phyloP scores from a whole-genome alignment of 2,888 invertebrate species.

The Busseola fusca region DNA sequence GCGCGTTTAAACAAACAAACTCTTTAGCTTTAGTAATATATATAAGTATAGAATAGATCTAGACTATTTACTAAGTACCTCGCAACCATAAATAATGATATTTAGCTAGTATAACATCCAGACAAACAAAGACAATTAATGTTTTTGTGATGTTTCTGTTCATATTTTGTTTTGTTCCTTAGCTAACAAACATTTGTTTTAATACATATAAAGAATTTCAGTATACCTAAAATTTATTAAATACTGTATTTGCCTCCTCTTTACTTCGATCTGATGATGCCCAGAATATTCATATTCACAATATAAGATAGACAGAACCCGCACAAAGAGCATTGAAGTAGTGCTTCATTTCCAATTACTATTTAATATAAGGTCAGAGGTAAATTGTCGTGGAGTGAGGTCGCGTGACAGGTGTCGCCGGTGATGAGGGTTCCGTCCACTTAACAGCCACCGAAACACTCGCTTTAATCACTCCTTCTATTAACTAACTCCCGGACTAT shows the following conservation, averaged over 20 bases:
- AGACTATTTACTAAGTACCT: background rate
- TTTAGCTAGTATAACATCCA: background rate
- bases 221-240: background rate
- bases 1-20: background rate
- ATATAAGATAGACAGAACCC: background rate
- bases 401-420: slow-evolving; percentile 66
- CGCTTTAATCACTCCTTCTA: slow-evolving; percentile 57
- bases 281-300: background rate
- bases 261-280: background rate
- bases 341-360: slow-evolving; percentile 64
- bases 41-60: no score
- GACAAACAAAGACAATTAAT: background rate
- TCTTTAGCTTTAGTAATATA: background rate
- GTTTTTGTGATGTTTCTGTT: background rate
- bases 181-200: background rate
- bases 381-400: slow-evolving; percentile 62
- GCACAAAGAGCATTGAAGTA: slow-evolving; percentile 40
- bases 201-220: no score
- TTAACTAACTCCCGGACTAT: slow-evolving; percentile 39
- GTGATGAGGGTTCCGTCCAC: slow-evolving; percentile 67
- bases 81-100: background rate
- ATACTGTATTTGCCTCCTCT: background rate
- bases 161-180: background rate
- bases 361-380: slow-evolving; percentile 66
- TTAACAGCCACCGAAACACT: slow-evolving; percentile 54